A percentile compares a stretch with the other conserved stretches of the same genome.
Conservation (phyloP, 1,140 invertebrate genomes). For the Gryon sp. region DNA sequence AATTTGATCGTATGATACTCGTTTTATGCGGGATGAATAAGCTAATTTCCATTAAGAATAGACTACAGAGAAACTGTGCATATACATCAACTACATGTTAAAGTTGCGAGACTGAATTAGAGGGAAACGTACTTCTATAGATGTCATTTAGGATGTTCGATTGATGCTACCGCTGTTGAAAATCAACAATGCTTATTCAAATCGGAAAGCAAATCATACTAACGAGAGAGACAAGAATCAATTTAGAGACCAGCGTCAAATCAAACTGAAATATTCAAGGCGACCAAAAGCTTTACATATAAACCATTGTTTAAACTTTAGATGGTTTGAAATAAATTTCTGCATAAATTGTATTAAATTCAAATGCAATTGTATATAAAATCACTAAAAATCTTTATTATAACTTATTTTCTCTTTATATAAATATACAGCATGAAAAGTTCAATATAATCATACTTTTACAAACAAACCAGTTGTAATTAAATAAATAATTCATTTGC, state of each 20-base stretch:
- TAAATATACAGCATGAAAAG: slow-evolving; percentile 27
- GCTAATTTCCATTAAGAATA: slow-evolving; percentile 67
- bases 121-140: slow-evolving; percentile 33
- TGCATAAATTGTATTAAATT: no score
- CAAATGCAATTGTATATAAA: no score
- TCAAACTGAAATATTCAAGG: slow-evolving; percentile 15
- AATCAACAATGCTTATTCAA: slow-evolving; percentile 37
- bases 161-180: slow-evolving; percentile 30
- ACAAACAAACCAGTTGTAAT: slow-evolving; percentile 12
- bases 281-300: neutral
- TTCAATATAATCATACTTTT: neutral
- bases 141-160: slow-evolving; percentile 31
- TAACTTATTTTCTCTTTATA: slow-evolving; percentile 29
- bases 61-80: slow-evolving; percentile 21
- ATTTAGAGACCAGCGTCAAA: slow-evolving; percentile 27
- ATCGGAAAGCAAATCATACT: slow-evolving; percentile 35
- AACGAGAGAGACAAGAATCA: slow-evolving; percentile 24
- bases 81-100: slow-evolving; percentile 5
- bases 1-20: slow-evolving; percentile 60
- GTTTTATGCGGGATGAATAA: slow-evolving; percentile 67
- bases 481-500: no score
- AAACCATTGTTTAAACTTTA: neutral
- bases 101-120: slow-evolving; percentile 13
- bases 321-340: neutral
- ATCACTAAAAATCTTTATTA: slow-evolving; percentile 37